These are phyloP conservation scores for Astreopora myriophthalma DNA, from an alignment of 64 coral and sea anemone species.

Conservation along the genomic window DNA sequence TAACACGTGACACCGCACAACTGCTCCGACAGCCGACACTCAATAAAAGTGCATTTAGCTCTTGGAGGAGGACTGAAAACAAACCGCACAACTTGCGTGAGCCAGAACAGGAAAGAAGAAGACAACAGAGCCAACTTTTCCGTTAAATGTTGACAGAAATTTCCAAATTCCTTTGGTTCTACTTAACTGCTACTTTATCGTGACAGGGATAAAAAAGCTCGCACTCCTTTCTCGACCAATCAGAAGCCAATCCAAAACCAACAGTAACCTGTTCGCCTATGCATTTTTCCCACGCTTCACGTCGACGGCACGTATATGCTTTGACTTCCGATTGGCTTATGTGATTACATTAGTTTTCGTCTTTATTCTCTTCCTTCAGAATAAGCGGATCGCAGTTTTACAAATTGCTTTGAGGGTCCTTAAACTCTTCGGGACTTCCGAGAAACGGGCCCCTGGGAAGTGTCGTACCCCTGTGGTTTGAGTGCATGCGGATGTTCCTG, in stretches of 20 bases:
- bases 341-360: too few relatives aligned
- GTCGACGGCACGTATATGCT: background rate
- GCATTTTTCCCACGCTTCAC: too few relatives aligned
- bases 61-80: constrained; percentile 65
- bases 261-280: background rate
- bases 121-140: background rate
- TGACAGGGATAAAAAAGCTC: too few relatives aligned
- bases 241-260: background rate
- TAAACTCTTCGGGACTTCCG: background rate
- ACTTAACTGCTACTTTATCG: too few relatives aligned
- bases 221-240: background rate
- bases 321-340: background rate
- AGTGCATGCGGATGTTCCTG: too few relatives aligned
- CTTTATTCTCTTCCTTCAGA: too few relatives aligned
- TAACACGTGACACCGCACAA: constrained; percentile 88
- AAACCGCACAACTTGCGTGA: background rate
- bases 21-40: constrained; percentile 71
- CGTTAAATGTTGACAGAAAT: too few relatives aligned
- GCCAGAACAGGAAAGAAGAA: background rate
- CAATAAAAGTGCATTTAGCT: constrained; percentile 78
- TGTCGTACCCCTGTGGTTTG: too few relatives aligned
- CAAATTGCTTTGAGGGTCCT: background rate
- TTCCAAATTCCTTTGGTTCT: too few relatives aligned
- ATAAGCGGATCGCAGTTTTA: background rate
- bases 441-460: too few relatives aligned